Evolutionary conservation across 2,888 invertebrate genomes (phyloP), one percentile per base, ranked within the genome.

Genomic region (Lissocephala sabroskyi): DNA sequence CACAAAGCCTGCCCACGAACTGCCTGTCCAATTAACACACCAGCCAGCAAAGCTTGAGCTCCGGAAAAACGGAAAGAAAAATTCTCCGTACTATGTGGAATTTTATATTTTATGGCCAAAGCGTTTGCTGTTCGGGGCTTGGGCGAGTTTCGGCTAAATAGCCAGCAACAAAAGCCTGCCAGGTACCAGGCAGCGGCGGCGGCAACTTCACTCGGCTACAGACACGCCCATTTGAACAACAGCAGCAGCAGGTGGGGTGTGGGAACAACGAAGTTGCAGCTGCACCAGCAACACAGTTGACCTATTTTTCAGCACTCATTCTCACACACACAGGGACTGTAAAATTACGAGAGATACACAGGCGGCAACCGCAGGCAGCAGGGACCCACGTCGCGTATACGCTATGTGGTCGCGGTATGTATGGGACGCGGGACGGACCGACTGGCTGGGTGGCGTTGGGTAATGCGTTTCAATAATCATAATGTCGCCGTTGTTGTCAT

Each of bases 221-320:
- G 68, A 73, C 74, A 68, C 68, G 70, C 68, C 74, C 68, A 68
- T 63, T 65, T 76, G 56, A 68, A 68, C 65, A 64, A 56, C 56
- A 52, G 49, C 35, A 14, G 46, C 32, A 29, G 28, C 37, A 23
- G 23, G 23, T 23, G 23, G 23, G 23, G 7, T n/a, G n/a, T n/a
- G n/a, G 7, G 7, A 23, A 5, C 7, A 7, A 52, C 45, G 35
- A 35, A 35, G 56, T 44, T 49, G 47, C 60, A 42, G 26, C 4
- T 26, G 4, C 36, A 45, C 40, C 52, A 53, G 41, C 41, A 41
- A 53, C 39, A 44, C 62, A 54, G 66, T 50, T 68, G 68, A 76
- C 77, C 67, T 71, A 77, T 75, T 64, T 74, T 63, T 53, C 39
- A 49, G 26, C 42, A 50, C 36, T 35, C 33, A 18, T 11, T 14